These are phyloP conservation scores for Dendrolimus pini DNA, from an alignment of 2,888 invertebrate species.

Conservation along the genomic window DNA sequence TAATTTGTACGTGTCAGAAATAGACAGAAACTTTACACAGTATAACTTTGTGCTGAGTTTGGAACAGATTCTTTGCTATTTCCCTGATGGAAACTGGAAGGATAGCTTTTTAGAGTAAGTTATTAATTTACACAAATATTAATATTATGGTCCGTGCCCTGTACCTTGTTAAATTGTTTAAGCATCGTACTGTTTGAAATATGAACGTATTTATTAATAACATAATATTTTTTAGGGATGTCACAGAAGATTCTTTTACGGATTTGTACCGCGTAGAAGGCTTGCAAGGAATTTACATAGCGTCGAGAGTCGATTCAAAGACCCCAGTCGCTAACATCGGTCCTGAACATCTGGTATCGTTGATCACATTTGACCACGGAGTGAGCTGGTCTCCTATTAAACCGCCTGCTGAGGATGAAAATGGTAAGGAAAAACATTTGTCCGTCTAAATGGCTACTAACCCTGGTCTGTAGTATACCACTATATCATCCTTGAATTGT, in stretches of 20 bases:
- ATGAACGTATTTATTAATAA: no score
- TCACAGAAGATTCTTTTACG: conserved; percentile 88
- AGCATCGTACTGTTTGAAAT: no score
- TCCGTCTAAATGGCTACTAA: no score
- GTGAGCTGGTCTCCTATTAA: conserved; percentile 86
- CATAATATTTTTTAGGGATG: conserved; percentile 74
- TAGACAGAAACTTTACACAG: conserved; percentile 77
- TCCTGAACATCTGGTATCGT: conserved; percentile 85
- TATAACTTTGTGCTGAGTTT: conserved; percentile 87
- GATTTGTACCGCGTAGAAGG: conserved; percentile 93
- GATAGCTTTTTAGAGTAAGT: conserved; percentile 89
- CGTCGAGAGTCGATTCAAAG: conserved; percentile 82
- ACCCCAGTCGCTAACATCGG: conserved; percentile 75
- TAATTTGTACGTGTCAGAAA: conserved; percentile 89
- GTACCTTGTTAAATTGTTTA: no score
- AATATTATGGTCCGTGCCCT: no score
- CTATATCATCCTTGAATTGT: no score
- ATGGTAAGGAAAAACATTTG: conserved; percentile 34
- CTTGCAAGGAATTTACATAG: conserved; percentile 91
- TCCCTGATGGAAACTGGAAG: conserved; percentile 88
- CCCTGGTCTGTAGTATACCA: no score
- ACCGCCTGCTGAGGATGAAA: conserved; percentile 82
- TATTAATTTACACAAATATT: background rate
- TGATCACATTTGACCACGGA: conserved; percentile 93
- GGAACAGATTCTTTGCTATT: conserved; percentile 88